Percentiles rank a stretch among this genome's conserved stretches.
Conservation (phyloP, 2,113 vertebrate species). For the Morone chrysops region DNA sequence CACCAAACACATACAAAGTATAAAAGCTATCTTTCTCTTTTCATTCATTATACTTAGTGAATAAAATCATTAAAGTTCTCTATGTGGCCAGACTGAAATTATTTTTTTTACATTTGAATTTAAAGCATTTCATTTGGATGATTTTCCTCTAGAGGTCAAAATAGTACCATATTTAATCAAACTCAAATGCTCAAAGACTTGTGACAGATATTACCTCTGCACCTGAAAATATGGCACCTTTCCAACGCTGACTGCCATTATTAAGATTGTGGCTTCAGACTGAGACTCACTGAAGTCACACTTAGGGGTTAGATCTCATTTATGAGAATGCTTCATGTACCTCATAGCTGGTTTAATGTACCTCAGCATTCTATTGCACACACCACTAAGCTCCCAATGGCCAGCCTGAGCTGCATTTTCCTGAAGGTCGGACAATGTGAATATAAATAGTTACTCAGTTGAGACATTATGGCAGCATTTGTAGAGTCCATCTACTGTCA, state of each 20-base stretch:
- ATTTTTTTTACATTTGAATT: not conserved
- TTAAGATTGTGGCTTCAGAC: conserved; percentile 24
- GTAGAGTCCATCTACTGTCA: conserved; percentile 24
- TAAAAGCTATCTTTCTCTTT: not conserved
- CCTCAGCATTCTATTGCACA: conserved; percentile 60
- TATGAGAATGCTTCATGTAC: conserved; percentile 53
- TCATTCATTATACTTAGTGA: not conserved
- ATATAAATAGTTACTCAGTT: conserved; percentile 60
- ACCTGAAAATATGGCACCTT: conserved; percentile 27
- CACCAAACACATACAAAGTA: too few species aligned
- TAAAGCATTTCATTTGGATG: not conserved
- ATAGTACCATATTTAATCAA: not conserved
- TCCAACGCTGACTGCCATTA: conserved; percentile 31
- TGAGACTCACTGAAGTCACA: conserved; percentile 38
- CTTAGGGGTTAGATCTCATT: conserved; percentile 55
- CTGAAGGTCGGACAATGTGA: conserved; percentile 70
- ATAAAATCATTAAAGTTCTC: not conserved
- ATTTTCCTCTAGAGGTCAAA: not conserved
- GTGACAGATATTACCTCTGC: conserved; percentile 28
- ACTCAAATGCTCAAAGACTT: conserved; percentile 6
- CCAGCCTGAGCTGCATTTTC: conserved; percentile 34
- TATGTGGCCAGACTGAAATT: not conserved
- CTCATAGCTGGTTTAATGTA: conserved; percentile 73
- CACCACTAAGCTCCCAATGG: conserved; percentile 66
- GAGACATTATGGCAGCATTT: conserved; percentile 38